Conservation (phyloP, 2,113 vertebrate species). For the Tragelaphus buxtoni region DNA sequence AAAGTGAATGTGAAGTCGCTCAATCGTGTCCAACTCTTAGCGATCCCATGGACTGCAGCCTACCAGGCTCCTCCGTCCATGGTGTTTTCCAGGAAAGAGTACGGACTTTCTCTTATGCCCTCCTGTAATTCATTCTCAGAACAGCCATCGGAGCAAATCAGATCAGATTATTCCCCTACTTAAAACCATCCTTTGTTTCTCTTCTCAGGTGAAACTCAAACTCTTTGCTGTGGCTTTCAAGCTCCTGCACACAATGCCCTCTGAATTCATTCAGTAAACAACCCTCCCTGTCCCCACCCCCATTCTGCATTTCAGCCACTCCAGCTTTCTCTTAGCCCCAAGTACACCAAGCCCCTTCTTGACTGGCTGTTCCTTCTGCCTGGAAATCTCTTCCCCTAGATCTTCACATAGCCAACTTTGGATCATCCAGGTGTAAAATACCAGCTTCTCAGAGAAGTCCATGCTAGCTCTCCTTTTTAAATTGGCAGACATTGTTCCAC, state of each 20-base stretch:
- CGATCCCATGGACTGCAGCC: too few species aligned
- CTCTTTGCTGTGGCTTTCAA: not conserved
- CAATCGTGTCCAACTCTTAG: too few species aligned
- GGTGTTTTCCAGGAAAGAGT: too few species aligned
- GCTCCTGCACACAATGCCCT: not conserved
- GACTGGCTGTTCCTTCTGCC: not conserved
- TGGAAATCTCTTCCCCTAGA: not conserved
- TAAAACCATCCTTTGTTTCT: not conserved
- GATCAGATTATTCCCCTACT: not conserved
- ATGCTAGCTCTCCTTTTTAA: not conserved
- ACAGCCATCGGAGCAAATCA: not conserved
- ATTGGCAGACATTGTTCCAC: not conserved
- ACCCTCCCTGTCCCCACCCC: not conserved
- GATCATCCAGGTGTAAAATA: not conserved
- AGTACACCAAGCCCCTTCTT: not conserved
- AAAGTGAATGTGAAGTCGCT: too few species aligned
- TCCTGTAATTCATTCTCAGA: not conserved
- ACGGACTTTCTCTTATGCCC: not conserved
- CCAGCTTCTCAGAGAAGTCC: not conserved
- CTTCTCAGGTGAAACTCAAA: not conserved
- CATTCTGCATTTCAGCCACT: not conserved
- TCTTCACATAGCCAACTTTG: not conserved
- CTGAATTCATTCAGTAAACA: not conserved
- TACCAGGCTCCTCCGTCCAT: too few species aligned
- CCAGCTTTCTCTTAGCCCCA: not conserved